Base-by-base conservation (phyloP, 2,888 invertebrate species). In the Phorcus lineatus region DNA sequence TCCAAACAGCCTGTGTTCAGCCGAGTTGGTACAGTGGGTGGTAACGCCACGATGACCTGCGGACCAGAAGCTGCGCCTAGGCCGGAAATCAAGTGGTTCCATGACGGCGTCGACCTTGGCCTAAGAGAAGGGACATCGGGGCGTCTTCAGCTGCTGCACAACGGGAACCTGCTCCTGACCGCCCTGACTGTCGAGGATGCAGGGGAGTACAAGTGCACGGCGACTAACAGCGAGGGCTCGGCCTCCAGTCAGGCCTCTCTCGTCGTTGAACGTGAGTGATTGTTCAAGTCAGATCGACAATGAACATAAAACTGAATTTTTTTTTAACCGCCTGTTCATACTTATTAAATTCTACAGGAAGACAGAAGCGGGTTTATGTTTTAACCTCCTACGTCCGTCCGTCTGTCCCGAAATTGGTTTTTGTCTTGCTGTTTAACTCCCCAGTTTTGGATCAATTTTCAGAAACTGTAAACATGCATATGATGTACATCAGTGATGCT, bases 31-130 rank as follows among this genome's bases (percentile, higher is more conserved):
- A 97, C 97, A 1, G 96, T 97, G 92, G 97, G 97, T n/a, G 97
- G 97, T 17, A 98, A 98, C 93, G 96, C 97, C 0, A 97, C 98
- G 0, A 96, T 98, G 79, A 76, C 87, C 3, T 98, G 98, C 91
- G 96, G 96, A 91, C 98, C 98, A 0, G 98, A 98, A 94, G 98
- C 98, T 13, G 98, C 98, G 0, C 98, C 98, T 0, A 95, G 95
- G 13, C 88, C 90, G 17, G 84, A 96, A 87, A 97, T 97, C 90
- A 95, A 95, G 55, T 99, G 98, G 98, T 96, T 96, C 88, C 97
- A 97, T 91, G 96, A 98, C 93, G 96, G 96, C 9, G 80, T 31
- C 16, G 82, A 77, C 31, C 28, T 87, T 7, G 85, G 81, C 24
- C 75, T 78, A 22, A 78, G 78, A 17, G 36, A 19, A 0, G 82